Conservation (phyloP, 2,888 invertebrate species). For the Odontocerum albicorne region DNA sequence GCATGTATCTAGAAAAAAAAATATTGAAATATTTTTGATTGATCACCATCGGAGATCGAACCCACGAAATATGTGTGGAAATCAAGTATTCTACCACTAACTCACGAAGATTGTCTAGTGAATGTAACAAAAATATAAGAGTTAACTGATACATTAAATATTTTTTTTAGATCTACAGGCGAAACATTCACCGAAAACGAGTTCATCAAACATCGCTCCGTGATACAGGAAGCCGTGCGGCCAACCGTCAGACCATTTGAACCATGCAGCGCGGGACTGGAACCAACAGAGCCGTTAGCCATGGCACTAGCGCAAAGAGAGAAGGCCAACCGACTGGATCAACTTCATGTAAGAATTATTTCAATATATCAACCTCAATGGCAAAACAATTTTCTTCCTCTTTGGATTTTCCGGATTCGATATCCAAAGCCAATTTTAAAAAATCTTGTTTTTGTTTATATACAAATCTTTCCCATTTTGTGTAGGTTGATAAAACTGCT, state of each 20-base stretch:
- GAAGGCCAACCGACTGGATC: conserved; percentile 70
- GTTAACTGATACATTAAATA: not conserved
- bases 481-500: too few species aligned
- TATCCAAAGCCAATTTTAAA: too few species aligned
- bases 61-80: too few species aligned
- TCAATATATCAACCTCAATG: not conserved
- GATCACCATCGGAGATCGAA: too few species aligned
- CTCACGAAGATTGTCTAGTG: too few species aligned
- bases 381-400: not conserved
- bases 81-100: not conserved
- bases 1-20: too few species aligned
- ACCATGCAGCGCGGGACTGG: conserved; percentile 62
- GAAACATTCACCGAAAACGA: conserved; percentile 65
- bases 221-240: conserved; percentile 61
- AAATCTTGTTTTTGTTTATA: too few species aligned
- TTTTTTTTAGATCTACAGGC: conserved; percentile 44
- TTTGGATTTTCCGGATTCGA: too few species aligned
- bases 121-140: too few species aligned
- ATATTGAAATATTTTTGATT: too few species aligned
- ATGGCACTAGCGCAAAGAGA: conserved; percentile 73
- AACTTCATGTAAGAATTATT: conserved; percentile 59
- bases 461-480: too few species aligned
- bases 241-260: conserved; percentile 62
- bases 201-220: conserved; percentile 60
- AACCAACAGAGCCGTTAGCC: conserved; percentile 62